Evolutionary conservation across 1,140 invertebrate species (phyloP), one percentile per base, ranked within the genome.

Genomic region (Lordiphosa collinella): DNA sequence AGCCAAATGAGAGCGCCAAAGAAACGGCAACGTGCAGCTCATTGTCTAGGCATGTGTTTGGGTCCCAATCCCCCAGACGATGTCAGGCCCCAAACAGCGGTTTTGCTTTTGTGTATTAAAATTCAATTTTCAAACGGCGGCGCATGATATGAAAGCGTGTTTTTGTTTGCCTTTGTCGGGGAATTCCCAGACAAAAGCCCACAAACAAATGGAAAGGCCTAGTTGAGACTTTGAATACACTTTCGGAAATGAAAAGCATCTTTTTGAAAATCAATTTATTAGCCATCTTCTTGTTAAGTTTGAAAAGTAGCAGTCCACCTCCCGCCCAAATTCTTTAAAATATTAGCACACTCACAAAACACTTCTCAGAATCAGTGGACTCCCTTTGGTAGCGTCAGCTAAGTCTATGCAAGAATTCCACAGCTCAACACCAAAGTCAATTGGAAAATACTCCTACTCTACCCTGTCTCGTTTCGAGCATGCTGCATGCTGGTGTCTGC

Each of bases 61-160:
- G 14, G 9, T 11, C 3, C 16, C 32, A 18, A 25, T 36, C 13
- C 59, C 46, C 25, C 51, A 50, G 47, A 50, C 18, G 18, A 18
- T 18, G 18, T 18, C 18, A 18, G 18, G 4, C 4, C 18, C 18
- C 18, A 18, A 18, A 18, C 18, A 18, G 3, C 18, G 18, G 18
- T 18, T 4, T 18, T 48, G 63, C 70, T 68, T 58, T 74, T 74
- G 58, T 74, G 70, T 74, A 74, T 74, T 74, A 68, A 74, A 74
- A 74, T 74, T 74, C 70, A 74, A 74, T 74, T 74, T 74, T 63
- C 48, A 63, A 73, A 57, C 63, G 58, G 38, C 63, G 58, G 38
- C 55, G 52, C 51, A 64, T 71, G 60, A 64, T 69, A 59, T 71
- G 71, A 64, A 58, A 48, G 57, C 53, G 46, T 74, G 70, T 58